Evolutionary conservation across 2,888 invertebrate genomes (phyloP).

Genomic region (Elmis aenea): DNA sequence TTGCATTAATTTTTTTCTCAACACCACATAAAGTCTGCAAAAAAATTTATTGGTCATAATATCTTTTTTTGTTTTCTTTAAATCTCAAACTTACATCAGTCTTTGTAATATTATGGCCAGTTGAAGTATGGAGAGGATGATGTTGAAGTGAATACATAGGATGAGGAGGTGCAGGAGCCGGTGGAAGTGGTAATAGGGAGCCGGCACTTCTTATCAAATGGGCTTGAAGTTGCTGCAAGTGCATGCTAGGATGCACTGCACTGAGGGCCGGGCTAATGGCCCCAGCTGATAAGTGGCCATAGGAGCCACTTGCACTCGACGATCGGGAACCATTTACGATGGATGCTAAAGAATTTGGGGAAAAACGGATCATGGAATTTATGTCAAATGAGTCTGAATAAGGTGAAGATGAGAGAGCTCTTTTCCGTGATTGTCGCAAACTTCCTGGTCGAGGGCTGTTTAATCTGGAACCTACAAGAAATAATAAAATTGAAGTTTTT

Average conservation of each 20-base stretch:
- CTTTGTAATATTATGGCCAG: constrained; percentile 37
- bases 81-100: constrained; percentile 38
- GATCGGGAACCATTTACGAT: constrained; percentile 79
- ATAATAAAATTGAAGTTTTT: too few species aligned
- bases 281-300: constrained; percentile 93
- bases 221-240: constrained; percentile 71
- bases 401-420: constrained; percentile 90
- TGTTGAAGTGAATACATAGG: constrained; percentile 45
- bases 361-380: constrained; percentile 92
- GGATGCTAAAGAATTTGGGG: constrained; percentile 84
- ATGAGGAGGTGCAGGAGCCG: constrained; percentile 44
- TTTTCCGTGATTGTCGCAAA: constrained; percentile 65
- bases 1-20: constrained; percentile 41
- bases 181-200: constrained; percentile 48
- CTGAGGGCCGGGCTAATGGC: constrained; percentile 84
- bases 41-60: too few species aligned
- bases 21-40: constrained; percentile 33
- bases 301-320: constrained; percentile 88
- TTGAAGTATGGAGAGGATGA: constrained; percentile 42
- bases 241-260: constrained; percentile 55
- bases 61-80: too few species aligned
- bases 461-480: constrained; percentile 55
- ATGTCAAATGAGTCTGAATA: constrained; percentile 95
- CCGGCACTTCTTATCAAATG: constrained; percentile 70
- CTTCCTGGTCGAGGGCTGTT: constrained; percentile 58